These are phyloP conservation scores for Eospalax fontanierii DNA, from an alignment of 2,797 vertebrate genomes.

Conservation along the genomic window DNA sequence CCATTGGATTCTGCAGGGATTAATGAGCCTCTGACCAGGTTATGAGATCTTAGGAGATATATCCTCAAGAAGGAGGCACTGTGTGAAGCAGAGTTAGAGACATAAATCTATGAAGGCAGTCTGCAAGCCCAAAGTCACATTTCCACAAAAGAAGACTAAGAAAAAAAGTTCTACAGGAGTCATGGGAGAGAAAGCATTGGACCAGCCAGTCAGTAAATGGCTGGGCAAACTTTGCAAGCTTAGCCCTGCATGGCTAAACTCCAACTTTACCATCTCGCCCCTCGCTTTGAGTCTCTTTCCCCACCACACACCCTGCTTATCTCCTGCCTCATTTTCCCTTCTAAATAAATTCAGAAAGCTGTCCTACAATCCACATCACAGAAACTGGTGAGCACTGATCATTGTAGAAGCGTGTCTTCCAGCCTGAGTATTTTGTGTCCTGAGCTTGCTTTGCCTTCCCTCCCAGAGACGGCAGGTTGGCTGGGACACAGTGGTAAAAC, in stretches of 20 bases:
- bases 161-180: not conserved
- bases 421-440: not conserved
- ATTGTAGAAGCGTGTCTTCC: not conserved
- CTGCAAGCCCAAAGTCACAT: not conserved
- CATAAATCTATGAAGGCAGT: not conserved
- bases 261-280: not conserved
- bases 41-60: not conserved
- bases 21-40: not conserved
- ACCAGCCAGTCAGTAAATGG: not conserved
- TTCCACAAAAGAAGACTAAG: constrained; percentile 13
- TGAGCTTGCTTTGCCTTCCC: not conserved
- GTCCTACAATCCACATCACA: not conserved
- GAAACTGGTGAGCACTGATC: not conserved
- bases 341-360: constrained; percentile 23
- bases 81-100: not conserved
- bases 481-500: not conserved
- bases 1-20: not conserved
- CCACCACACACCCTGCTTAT: not conserved
- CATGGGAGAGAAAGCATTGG: not conserved
- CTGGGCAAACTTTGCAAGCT: not conserved
- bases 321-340: not conserved
- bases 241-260: not conserved
- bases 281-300: not conserved
- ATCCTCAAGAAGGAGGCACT: not conserved
- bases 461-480: not conserved